Conservation (phyloP, 2,888 invertebrate species). For the Octonoba sinensis region DNA sequence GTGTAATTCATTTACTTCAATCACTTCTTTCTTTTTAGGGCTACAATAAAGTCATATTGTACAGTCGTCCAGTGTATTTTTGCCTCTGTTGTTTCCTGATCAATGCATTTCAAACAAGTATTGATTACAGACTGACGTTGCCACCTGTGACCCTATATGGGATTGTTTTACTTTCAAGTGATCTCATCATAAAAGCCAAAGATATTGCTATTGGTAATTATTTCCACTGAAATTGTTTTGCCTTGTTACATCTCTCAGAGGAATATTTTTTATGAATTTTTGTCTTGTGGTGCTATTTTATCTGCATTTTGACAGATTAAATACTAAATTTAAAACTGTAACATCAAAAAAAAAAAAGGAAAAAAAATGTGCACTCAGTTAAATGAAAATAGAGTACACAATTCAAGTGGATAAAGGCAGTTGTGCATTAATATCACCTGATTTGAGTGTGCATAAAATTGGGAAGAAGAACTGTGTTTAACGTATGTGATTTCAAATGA, state of each 20-base stretch:
- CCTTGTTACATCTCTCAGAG: neutral
- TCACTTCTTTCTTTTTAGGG: conserved; percentile 74
- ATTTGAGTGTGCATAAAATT: no score
- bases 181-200: conserved; percentile 78
- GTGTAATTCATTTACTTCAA: no score
- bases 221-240: neutral
- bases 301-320: no score
- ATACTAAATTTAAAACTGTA: no score
- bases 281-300: no score
- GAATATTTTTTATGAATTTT: neutral
- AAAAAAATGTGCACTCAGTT: no score
- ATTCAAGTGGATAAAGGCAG: no score
- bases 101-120: conserved; percentile 72
- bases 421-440: no score
- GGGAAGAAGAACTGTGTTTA: no score
- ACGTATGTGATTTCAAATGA: no score
- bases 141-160: conserved; percentile 71
- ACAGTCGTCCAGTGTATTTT: conserved; percentile 92
- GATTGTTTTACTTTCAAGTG: conserved; percentile 75
- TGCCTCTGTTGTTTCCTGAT: conserved; percentile 79
- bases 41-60: conserved; percentile 87
- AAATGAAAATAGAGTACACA: no score
- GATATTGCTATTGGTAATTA: conserved; percentile 78
- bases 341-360: no score
- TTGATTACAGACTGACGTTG: conserved; percentile 69